Conservation (phyloP, 2,113 vertebrate genomes). For the Naja naja region DNA sequence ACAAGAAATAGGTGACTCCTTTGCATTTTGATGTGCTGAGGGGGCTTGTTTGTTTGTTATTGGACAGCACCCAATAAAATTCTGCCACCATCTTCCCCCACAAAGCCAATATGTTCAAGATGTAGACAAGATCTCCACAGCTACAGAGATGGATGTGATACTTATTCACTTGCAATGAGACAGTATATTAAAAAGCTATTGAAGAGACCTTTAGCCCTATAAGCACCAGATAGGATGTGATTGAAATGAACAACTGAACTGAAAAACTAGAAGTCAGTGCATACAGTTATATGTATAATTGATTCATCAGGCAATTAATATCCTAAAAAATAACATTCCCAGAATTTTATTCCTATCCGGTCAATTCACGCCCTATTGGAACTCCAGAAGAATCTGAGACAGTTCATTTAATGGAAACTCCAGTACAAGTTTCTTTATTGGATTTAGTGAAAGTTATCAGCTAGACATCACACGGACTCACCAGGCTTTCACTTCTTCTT, state of each 20-base stretch:
- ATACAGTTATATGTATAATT: neutral
- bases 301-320: neutral
- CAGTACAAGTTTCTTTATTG: neutral
- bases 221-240: neutral
- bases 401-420: neutral
- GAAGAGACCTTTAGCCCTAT: neutral
- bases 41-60: neutral
- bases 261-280: neutral
- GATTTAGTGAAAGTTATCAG: neutral
- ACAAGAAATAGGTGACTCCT: neutral
- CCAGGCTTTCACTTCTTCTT: neutral
- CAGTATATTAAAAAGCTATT: neutral
- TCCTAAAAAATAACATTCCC: neutral
- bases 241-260: neutral
- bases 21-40: neutral
- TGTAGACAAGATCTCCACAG: neutral
- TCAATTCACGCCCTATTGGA: neutral
- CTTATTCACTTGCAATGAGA: neutral
- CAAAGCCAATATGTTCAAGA: neutral
- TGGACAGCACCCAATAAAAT: neutral
- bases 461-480: neutral
- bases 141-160: neutral
- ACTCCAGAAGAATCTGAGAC: neutral
- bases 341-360: neutral
- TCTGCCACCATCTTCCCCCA: neutral